Evolutionary conservation across 1,140 invertebrate genomes (phyloP).

Genomic region (Camponotus vicinus): DNA sequence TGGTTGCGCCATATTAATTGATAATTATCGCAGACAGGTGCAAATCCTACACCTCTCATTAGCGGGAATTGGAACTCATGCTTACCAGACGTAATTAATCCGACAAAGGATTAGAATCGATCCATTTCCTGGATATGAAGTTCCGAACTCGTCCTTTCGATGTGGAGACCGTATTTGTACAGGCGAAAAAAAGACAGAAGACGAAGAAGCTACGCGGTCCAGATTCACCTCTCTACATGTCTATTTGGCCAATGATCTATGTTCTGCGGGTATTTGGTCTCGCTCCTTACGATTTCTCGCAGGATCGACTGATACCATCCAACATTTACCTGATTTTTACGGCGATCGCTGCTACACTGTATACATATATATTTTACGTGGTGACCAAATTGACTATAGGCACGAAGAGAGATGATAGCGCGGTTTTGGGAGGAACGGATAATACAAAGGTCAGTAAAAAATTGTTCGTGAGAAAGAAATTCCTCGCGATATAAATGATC

Average conservation of each 20-base stretch:
- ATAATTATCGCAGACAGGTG: slow-evolving; percentile 23
- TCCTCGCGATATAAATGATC: not conserved
- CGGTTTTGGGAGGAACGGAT: slow-evolving; percentile 72
- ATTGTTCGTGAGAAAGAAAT: not conserved
- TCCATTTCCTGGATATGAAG: not conserved
- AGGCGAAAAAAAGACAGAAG: not conserved
- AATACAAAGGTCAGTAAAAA: slow-evolving; percentile 76
- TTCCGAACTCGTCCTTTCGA: slow-evolving; percentile 7
- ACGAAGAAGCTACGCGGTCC: slow-evolving; percentile 63
- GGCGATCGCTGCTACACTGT: slow-evolving; percentile 32
- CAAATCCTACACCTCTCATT: not conserved
- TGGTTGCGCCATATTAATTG: not conserved
- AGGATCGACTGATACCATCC: slow-evolving; percentile 75
- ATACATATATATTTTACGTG: slow-evolving; percentile 63
- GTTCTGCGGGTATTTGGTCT: slow-evolving; percentile 77
- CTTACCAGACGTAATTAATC: not conserved
- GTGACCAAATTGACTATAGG: slow-evolving; percentile 47
- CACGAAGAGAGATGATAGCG: not conserved
- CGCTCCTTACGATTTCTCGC: slow-evolving; percentile 79
- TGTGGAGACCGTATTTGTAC: slow-evolving; percentile 25
- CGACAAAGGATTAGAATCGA: not conserved
- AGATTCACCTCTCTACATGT: slow-evolving; percentile 78
- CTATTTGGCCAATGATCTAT: slow-evolving; percentile 77
- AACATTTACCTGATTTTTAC: slow-evolving; percentile 67
- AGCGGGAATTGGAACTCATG: not conserved